Evolutionary conservation across 37 sponge, comb jelly and placozoan genomes (phyloP).

Genomic region (Crambe crambe): DNA sequence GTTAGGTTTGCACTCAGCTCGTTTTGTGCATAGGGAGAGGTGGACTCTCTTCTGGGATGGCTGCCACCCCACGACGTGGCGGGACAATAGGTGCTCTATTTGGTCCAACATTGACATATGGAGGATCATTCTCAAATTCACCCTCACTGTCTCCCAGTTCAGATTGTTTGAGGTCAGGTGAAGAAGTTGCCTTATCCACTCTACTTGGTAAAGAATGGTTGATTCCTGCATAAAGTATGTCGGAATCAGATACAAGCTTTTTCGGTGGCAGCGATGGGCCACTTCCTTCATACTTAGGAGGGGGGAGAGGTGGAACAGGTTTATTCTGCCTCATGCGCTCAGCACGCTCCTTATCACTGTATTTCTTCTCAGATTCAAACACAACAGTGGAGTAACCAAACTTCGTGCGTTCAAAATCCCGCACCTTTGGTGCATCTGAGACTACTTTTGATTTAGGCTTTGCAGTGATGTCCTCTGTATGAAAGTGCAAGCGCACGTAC

Average conservation of each 20-base stretch:
- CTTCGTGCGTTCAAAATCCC: neutral
- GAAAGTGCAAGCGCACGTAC: conserved; percentile 8
- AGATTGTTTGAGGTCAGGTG: neutral
- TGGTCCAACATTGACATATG: neutral
- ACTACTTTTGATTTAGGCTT: neutral
- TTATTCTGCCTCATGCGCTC: conserved; percentile 1
- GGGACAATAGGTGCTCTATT: neutral
- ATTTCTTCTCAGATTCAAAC: neutral
- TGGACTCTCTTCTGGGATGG: neutral
- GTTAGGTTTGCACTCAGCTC: too few relatives aligned
- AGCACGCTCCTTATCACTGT: conserved; percentile 4
- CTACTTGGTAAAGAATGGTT: neutral
- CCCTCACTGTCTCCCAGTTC: neutral
- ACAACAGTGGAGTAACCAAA: conserved; percentile 17
- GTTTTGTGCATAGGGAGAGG: neutral
- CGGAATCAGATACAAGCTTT: neutral
- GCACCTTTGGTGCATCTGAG: neutral
- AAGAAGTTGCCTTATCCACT: neutral
- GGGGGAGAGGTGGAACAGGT: conserved; percentile 1
- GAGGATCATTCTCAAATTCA: neutral
- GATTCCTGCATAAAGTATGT: neutral
- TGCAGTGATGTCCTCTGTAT: neutral
- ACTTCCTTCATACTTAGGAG: neutral
- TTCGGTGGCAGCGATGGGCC: neutral
- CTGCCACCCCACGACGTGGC: neutral